These are phyloP conservation scores for Gallinago paraguaiae DNA, from an alignment of 2,113 vertebrate genomes.

Conservation along the genomic window DNA sequence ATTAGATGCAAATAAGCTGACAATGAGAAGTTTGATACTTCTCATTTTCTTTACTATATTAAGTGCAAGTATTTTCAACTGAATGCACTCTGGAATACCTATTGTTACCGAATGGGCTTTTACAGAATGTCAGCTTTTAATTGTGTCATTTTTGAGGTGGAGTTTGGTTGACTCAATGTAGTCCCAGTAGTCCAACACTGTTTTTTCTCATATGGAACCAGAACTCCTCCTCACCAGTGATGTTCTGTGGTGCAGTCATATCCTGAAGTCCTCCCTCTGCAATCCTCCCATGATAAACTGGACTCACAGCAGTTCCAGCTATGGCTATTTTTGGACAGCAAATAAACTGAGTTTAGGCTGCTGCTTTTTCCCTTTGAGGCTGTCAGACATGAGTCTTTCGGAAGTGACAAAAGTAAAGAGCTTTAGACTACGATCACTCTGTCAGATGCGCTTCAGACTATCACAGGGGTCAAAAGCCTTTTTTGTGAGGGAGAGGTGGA, in stretches of 20 bases:
- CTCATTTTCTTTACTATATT: neutral
- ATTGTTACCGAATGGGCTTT: neutral
- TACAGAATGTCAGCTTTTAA: neutral
- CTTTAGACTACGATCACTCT: neutral
- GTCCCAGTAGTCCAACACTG: neutral
- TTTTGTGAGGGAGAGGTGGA: neutral
- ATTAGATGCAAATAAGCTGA: neutral
- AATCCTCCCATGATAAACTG: neutral
- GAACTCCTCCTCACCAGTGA: neutral
- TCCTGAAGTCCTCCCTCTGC: neutral
- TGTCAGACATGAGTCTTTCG: neutral
- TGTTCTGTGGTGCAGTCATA: accelerated
- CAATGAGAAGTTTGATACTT: no score
- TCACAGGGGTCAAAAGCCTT: accelerated
- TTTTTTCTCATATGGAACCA: neutral
- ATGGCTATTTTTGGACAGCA: neutral
- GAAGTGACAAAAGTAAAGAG: neutral
- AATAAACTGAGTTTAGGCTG: neutral
- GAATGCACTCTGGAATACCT: neutral
- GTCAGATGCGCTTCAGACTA: neutral
- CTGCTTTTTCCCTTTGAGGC: neutral
- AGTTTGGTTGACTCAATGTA: neutral
- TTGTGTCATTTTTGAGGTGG: neutral
- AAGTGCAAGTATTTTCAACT: neutral
- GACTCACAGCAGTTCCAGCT: neutral